Percentiles rank a stretch among this genome's conserved stretches.
Evolutionary conservation across 2,113 vertebrate species (phyloP).

Genomic region (Indri indri): DNA sequence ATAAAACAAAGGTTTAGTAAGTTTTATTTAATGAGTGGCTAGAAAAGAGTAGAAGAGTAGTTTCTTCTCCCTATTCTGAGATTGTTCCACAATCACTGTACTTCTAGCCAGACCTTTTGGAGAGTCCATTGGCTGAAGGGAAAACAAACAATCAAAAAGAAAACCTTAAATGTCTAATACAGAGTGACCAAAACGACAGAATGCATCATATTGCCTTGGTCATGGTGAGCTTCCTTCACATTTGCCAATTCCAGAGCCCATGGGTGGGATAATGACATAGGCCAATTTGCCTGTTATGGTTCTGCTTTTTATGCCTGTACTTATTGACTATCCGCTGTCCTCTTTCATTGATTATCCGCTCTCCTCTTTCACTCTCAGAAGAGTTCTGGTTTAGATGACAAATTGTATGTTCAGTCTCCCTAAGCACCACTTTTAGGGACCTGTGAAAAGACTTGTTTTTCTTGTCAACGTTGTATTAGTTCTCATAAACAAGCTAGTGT

Average conservation of each 20-base stretch:
- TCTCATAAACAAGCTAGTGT: conserved; percentile 55
- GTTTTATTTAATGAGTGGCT: background rate
- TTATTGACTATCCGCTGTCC: background rate
- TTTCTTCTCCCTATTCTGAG: background rate
- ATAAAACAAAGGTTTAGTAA: background rate
- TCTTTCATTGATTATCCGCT: background rate
- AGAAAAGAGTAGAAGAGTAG: background rate
- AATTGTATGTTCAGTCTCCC: background rate
- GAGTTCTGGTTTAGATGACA: background rate
- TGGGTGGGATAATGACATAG: background rate
- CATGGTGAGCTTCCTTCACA: background rate
- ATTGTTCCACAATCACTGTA: background rate
- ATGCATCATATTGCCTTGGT: background rate
- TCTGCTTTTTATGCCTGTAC: background rate
- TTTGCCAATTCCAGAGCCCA: background rate
- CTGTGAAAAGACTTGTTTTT: background rate
- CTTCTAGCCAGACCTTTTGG: background rate
- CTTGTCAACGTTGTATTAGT: background rate
- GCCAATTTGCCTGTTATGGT: background rate
- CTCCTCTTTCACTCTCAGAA: background rate
- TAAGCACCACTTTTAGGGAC: background rate
- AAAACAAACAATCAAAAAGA: background rate
- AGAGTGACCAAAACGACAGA: background rate
- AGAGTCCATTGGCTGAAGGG: background rate
- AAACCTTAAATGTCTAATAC: background rate